A percentile compares a stretch with the other conserved stretches of the same genome.
Evolutionary conservation across 2,888 invertebrate genomes (phyloP).

Genomic region (Hydrotaea cyrtoneurina): DNA sequence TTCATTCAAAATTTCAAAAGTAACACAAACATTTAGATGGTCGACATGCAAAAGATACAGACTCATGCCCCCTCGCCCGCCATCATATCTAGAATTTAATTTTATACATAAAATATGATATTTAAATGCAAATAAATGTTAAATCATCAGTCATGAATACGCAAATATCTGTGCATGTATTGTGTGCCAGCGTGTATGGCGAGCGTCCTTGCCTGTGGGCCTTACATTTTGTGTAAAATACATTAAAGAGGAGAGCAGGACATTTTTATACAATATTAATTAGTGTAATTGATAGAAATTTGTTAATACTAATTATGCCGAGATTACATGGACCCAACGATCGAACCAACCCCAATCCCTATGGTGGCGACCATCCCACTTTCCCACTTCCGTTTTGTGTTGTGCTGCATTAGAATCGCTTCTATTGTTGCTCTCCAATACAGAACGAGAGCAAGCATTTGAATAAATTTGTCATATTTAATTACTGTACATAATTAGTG

Average conservation of each 20-base stretch:
- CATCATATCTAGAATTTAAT: conserved; percentile 5
- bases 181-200: not conserved
- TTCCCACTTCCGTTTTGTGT: conserved; percentile 5
- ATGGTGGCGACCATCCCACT: too few relatives aligned
- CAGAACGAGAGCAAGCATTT: not conserved
- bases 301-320: conserved; percentile 11
- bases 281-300: conserved; percentile 24
- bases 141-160: not conserved
- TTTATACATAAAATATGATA: conserved; percentile 3
- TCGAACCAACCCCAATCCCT: too few relatives aligned
- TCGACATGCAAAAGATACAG: not conserved
- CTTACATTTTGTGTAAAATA: too few relatives aligned
- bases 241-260: not conserved
- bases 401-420: not conserved
- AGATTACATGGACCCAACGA: not conserved
- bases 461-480: conserved; percentile 27
- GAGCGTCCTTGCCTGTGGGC: too few relatives aligned
- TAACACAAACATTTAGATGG: not conserved
- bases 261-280: conserved; percentile 15
- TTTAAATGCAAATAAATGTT: not conserved
- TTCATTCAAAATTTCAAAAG: not conserved
- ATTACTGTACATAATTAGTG: conserved; percentile 40
- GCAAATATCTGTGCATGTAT: not conserved
- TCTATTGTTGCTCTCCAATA: not conserved
- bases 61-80: too few relatives aligned